A percentile compares a stretch with the other conserved stretches of the same genome.
phyloP scores from a whole-genome alignment of 2,797 vertebrate species.

The Kryptopterus vitreolus region DNA sequence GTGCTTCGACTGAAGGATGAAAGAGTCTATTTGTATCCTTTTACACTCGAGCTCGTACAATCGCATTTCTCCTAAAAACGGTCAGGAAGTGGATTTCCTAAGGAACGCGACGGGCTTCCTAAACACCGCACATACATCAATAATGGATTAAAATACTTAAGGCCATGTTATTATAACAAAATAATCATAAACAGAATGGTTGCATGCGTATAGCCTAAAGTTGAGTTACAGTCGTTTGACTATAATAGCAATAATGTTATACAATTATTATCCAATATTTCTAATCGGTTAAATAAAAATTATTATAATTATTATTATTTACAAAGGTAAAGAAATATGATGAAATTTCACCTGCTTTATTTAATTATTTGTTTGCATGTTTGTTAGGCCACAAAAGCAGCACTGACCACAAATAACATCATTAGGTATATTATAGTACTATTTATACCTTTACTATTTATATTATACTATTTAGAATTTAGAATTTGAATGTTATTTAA shows the following conservation, averaged over 20 bases:
- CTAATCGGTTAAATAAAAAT: no score
- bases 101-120: constrained; percentile 2
- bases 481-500: no score
- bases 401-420: no score
- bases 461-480: no score
- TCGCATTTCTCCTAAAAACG: background rate
- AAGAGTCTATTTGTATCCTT: background rate
- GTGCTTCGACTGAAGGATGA: background rate
- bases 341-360: no score
- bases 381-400: no score
- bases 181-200: background rate
- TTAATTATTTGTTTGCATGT: no score
- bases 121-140: background rate
- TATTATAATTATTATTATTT: no score
- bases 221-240: background rate
- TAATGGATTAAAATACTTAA: background rate
- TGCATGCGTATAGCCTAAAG: background rate
- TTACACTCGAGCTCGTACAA: background rate
- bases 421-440: no score
- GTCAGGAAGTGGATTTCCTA: background rate
- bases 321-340: no score
- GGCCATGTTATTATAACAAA: background rate
- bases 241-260: background rate
- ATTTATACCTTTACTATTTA: no score
- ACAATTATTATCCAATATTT: no score